Conservation (phyloP, 2,888 invertebrate genomes). For the Macropis europaea region DNA sequence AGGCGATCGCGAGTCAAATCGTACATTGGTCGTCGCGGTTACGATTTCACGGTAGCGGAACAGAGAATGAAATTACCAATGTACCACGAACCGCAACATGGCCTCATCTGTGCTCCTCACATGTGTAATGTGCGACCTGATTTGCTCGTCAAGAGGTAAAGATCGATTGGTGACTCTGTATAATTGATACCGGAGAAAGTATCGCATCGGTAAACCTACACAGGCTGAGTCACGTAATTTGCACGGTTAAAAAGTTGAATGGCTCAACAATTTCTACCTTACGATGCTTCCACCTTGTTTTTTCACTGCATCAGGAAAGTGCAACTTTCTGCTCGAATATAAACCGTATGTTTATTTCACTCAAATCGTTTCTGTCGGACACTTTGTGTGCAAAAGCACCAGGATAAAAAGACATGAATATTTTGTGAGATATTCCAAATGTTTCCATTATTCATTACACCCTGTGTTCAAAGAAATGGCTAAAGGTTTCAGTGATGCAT, state of each 20-base stretch:
- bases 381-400: too few relatives aligned
- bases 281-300: too few relatives aligned
- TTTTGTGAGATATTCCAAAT: too few relatives aligned
- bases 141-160: conserved; percentile 7
- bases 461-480: too few relatives aligned
- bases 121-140: conserved; percentile 2
- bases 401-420: too few relatives aligned
- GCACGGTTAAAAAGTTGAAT: too few relatives aligned
- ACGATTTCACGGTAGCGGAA: conserved; percentile 41
- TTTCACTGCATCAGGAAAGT: not conserved
- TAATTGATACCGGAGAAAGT: conserved; percentile 31
- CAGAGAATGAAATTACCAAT: conserved; percentile 40
- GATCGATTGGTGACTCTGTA: conserved; percentile 22
- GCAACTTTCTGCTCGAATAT: too few relatives aligned
- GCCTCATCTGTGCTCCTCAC: not conserved
- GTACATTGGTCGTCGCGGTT: conserved; percentile 7
- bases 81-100: conserved; percentile 38
- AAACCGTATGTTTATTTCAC: too few relatives aligned
- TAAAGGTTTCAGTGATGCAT: too few relatives aligned
- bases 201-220: not conserved
- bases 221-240: not conserved
- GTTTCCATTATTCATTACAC: too few relatives aligned
- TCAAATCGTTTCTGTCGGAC: too few relatives aligned
- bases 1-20: conserved; percentile 9
- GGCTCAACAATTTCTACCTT: too few relatives aligned